Evolutionary conservation across 2,797 vertebrate species (phyloP), one percentile per base, ranked within the genome.

Genomic region (Geotrypetes seraphini): DNA sequence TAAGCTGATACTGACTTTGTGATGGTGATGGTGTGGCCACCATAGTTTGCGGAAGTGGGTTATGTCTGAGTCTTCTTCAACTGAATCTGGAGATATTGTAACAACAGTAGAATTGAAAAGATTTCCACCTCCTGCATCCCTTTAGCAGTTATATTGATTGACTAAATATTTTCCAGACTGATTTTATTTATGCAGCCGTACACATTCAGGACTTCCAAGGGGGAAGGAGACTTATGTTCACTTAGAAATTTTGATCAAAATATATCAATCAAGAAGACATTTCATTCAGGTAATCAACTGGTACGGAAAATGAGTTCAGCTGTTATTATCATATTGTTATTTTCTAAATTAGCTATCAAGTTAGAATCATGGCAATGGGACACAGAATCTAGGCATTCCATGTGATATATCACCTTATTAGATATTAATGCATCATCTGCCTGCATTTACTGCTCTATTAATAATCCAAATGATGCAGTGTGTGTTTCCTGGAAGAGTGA

Each of bases 181-280:
- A 67, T 64, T 75, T 73, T 69, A 59, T 76, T 74, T 73, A 50
- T n/a, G 42, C 44, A 57, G 59, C 29, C 6, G 34, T 65, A 47
- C 54, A 60, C 65, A 66, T 59, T 74, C 66, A 65, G 34, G 25
- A 51, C 71, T 53, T 35, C 62, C 66, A 60, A n/a, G n/a, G 55
- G 63, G 55, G 70, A 64, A 58, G 36, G 47, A 56, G 61, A 66
- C 50, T 37, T 50, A 49, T 49, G 55, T 69, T 74, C 69, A 71
- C 61, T 72, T 78, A 79, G 65, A 60, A 58, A 70, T 62, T 48
- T 74, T 7, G 36, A 76, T 78, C 75, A 73, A 65, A 72, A 70
- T 62, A 68, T 60, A 71, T 70, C 65, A 68, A 63, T 73, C 66
- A 68, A 56, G 54, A 62, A 69, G 63, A 60, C 60, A 60, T 68